A percentile compares a stretch with the other conserved stretches of the same genome.
Conservation (phyloP, 2,113 vertebrate species). For the Oophaga pumilio region DNA sequence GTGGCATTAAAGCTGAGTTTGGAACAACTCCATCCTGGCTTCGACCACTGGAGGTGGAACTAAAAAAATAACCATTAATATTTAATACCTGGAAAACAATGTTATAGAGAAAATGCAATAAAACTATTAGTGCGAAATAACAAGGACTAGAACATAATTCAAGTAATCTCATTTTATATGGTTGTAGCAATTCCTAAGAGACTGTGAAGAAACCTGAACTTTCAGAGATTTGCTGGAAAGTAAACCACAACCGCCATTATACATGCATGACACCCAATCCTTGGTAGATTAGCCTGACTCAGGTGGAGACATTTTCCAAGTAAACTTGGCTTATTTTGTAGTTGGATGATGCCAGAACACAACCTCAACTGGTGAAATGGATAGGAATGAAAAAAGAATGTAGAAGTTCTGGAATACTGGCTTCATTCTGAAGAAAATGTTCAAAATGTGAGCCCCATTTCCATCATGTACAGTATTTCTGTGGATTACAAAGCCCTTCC, state of each 20-base stretch:
- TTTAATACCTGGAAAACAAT: neutral
- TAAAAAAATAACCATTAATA: neutral
- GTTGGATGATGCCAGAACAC: slow-evolving; percentile 10
- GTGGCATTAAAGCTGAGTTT: no score
- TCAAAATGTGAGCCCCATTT: neutral
- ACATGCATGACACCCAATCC: slow-evolving; percentile 13
- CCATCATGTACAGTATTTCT: neutral
- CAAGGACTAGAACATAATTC: neutral
- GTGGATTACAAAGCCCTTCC: neutral
- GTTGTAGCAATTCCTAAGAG: neutral
- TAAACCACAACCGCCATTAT: neutral
- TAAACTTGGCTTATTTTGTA: slow-evolving; percentile 22
- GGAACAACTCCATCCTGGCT: no score
- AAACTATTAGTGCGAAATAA: neutral
- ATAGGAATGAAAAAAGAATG: slow-evolving; percentile 3
- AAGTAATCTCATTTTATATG: neutral
- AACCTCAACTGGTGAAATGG: neutral
- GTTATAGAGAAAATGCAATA: neutral
- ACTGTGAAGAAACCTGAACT: slow-evolving; percentile 7
- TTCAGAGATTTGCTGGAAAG: neutral
- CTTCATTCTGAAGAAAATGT: neutral
- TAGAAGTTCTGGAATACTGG: neutral
- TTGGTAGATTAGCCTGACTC: slow-evolving; percentile 6
- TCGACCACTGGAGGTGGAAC: no score
- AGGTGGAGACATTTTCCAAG: slow-evolving; percentile 16